A percentile compares a stretch with the other conserved stretches of the same genome.
Conservation (phyloP, 2,113 vertebrate species). For the Neolamprologus ventralis region DNA sequence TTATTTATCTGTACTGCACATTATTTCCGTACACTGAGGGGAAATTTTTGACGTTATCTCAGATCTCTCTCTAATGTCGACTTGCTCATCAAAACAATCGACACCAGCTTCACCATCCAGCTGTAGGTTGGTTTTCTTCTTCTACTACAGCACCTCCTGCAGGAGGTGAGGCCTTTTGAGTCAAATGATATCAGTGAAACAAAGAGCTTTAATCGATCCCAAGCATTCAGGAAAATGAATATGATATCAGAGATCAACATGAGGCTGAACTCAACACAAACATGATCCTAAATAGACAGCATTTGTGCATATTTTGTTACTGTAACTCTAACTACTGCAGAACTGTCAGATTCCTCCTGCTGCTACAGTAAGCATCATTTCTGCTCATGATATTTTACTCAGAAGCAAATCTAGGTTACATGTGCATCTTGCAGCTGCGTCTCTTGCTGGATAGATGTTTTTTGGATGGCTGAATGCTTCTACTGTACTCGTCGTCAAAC, state of each 20-base stretch:
- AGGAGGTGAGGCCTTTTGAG: background rate
- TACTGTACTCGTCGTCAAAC: fast-evolving
- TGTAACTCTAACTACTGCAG: background rate
- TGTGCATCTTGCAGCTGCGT: background rate
- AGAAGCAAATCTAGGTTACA: background rate
- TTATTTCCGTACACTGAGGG: background rate
- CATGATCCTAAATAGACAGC: background rate
- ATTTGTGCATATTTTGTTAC: background rate
- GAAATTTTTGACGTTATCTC: background rate
- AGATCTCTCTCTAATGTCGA: background rate
- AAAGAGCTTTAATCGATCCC: background rate
- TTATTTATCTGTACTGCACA: fast-evolving
- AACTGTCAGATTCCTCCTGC: background rate
- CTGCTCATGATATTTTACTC: background rate
- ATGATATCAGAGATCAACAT: background rate
- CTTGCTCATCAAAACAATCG: background rate
- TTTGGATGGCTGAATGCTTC: background rate
- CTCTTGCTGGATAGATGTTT: background rate
- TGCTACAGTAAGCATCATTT: background rate
- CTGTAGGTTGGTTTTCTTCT: background rate
- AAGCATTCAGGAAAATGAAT: fast-evolving
- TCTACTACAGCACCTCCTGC: background rate
- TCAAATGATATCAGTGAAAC: background rate
- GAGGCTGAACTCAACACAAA: background rate
- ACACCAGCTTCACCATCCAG: background rate